phyloP scores from a whole-genome alignment of 1,140 invertebrate genomes.

The Drosophila kikkawai region DNA sequence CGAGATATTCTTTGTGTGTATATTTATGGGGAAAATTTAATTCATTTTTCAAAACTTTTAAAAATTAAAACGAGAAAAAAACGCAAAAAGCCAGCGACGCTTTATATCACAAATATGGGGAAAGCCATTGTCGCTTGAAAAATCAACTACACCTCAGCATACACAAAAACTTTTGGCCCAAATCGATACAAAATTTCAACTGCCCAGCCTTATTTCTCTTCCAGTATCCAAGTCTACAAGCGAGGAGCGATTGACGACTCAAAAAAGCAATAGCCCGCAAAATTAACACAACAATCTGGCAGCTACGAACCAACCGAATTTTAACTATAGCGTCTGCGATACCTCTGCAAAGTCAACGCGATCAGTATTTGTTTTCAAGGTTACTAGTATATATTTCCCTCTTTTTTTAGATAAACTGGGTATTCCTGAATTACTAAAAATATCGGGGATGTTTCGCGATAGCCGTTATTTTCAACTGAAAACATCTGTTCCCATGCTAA shows the following conservation, averaged over 20 bases:
- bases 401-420: neutral
- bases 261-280: slow-evolving; percentile 13
- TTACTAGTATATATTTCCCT: neutral
- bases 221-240: slow-evolving; percentile 36
- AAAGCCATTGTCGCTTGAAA: slow-evolving; percentile 29
- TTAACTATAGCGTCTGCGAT: neutral
- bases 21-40: neutral
- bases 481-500: too few relatives aligned
- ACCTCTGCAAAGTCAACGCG: too few relatives aligned
- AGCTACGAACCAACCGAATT: neutral
- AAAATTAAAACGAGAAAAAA: neutral
- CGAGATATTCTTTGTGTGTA: neutral
- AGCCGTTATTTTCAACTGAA: too few relatives aligned
- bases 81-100: neutral
- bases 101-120: slow-evolving; percentile 38
- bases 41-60: neutral
- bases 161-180: slow-evolving; percentile 66
- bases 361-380: neutral
- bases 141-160: slow-evolving; percentile 49
- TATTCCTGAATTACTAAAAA: too few relatives aligned
- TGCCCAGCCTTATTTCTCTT: slow-evolving; percentile 68
- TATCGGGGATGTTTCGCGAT: too few relatives aligned
- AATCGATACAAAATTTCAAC: slow-evolving; percentile 71
- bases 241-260: slow-evolving; percentile 5
- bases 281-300: slow-evolving; percentile 1